Evolutionary conservation across 1,140 invertebrate genomes (phyloP).

Genomic region (Drosophila quadrilineata): DNA sequence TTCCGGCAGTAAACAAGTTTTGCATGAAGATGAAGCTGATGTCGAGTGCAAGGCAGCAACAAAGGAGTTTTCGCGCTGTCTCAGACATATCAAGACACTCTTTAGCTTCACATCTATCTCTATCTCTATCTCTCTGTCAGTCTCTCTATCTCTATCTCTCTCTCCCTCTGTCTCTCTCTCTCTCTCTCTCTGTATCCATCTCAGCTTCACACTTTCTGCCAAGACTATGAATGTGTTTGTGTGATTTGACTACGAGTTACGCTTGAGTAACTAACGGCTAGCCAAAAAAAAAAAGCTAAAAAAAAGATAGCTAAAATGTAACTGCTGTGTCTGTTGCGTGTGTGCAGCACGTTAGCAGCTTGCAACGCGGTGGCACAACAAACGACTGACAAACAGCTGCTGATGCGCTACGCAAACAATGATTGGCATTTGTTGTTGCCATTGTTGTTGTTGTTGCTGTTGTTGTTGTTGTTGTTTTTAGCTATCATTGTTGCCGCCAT

Average conservation of each 20-base stretch:
- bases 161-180: no score
- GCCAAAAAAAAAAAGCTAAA: conserved; percentile 9
- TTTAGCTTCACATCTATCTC: no score
- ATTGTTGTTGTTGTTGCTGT: conserved; percentile 23
- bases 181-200: conserved; percentile 6
- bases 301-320: conserved; percentile 62
- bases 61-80: no score
- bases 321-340: conserved; percentile 39
- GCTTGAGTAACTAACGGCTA: conserved; percentile 42
- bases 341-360: conserved; percentile 47
- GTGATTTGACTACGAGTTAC: conserved; percentile 15
- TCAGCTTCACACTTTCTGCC: conserved; percentile 53
- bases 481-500: conserved; percentile 32
- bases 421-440: conserved; percentile 74
- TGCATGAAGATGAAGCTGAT: conserved; percentile 18
- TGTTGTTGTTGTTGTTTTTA: conserved; percentile 17
- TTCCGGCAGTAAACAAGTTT: conserved; percentile 40
- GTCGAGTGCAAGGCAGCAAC: conserved; percentile 13
- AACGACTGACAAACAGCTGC: conserved; percentile 48
- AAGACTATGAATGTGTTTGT: conserved; percentile 17
- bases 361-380: conserved; percentile 33
- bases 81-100: no score
- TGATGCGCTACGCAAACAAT: conserved; percentile 75
- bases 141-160: conserved; percentile 3
- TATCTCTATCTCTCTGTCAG: neutral